Conservation (phyloP, 2,113 vertebrate species). For the Alaudala cheleensis region DNA sequence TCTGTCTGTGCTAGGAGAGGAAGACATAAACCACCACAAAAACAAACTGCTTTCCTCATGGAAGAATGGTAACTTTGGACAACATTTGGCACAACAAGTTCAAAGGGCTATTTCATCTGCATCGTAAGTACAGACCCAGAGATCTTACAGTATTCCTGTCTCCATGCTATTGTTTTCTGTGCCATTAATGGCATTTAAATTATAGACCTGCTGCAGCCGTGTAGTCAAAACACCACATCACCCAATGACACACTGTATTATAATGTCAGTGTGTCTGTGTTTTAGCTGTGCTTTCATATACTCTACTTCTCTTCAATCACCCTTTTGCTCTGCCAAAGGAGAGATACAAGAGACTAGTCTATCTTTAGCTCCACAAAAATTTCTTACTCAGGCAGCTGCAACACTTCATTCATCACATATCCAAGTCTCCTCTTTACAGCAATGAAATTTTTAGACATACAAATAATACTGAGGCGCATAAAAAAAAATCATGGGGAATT, state of each 20-base stretch:
- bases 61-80: constrained; percentile 3
- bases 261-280: constrained; percentile 48
- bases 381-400: neutral
- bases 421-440: neutral
- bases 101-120: constrained; percentile 59
- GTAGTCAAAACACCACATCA: constrained; percentile 73
- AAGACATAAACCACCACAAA: neutral
- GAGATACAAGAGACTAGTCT: neutral
- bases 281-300: constrained; percentile 56
- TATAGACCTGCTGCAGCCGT: constrained; percentile 73
- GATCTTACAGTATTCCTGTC: constrained; percentile 28
- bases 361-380: constrained; percentile 20
- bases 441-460: neutral
- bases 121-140: constrained; percentile 13
- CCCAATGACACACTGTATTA: constrained; percentile 62
- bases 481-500: neutral
- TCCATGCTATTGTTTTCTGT: constrained; percentile 20
- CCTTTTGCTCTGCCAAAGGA: constrained; percentile 19
- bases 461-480: neutral
- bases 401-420: neutral
- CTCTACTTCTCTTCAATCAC: constrained; percentile 35
- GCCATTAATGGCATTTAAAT: constrained; percentile 82
- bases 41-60: neutral
- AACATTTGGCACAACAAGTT: constrained; percentile 29
- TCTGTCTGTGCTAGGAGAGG: constrained; percentile 11